Percentiles rank a stretch among this genome's conserved stretches.
phyloP scores from a whole-genome alignment of 1,140 invertebrate genomes.

The Pararge aegeria region DNA sequence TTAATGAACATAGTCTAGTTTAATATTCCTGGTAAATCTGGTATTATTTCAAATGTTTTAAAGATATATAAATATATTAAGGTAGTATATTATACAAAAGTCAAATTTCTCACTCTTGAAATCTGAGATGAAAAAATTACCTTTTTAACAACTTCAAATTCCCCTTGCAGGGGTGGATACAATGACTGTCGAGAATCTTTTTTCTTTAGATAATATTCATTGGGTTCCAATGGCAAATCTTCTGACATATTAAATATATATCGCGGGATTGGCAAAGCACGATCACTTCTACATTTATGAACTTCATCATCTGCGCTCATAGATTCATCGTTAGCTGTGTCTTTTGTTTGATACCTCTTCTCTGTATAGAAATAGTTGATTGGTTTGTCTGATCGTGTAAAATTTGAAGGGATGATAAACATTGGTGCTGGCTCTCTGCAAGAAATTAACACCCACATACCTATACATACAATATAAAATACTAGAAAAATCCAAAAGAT shows the following conservation, averaged over 20 bases:
- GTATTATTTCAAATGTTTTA: too few species aligned
- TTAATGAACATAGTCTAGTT: too few species aligned
- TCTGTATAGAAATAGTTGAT: slow-evolving; percentile 80
- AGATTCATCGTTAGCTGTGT: slow-evolving; percentile 34
- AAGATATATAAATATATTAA: too few species aligned
- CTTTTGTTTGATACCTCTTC: slow-evolving; percentile 49
- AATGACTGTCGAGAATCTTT: slow-evolving; percentile 60
- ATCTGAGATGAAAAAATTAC: slow-evolving; percentile 27
- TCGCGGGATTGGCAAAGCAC: slow-evolving; percentile 80
- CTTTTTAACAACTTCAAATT: slow-evolving; percentile 72
- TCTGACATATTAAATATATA: slow-evolving; percentile 79
- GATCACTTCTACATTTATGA: slow-evolving; percentile 61
- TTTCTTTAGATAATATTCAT: slow-evolving; percentile 53
- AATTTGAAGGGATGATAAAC: slow-evolving; percentile 88
- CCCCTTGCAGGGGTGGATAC: slow-evolving; percentile 74
- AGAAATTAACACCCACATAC: too few species aligned
- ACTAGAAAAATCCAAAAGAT: too few species aligned
- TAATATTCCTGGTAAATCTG: too few species aligned
- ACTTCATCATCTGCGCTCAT: slow-evolving; percentile 57
- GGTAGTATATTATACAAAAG: too few species aligned
- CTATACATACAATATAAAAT: too few species aligned
- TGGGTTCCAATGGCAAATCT: slow-evolving; percentile 79
- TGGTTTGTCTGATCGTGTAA: slow-evolving; percentile 87
- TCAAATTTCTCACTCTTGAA: too few species aligned
- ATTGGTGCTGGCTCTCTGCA: slow-evolving; percentile 80